Base-by-base conservation (phyloP, 2,888 invertebrate genomes). In the Machimus rusticus region DNA sequence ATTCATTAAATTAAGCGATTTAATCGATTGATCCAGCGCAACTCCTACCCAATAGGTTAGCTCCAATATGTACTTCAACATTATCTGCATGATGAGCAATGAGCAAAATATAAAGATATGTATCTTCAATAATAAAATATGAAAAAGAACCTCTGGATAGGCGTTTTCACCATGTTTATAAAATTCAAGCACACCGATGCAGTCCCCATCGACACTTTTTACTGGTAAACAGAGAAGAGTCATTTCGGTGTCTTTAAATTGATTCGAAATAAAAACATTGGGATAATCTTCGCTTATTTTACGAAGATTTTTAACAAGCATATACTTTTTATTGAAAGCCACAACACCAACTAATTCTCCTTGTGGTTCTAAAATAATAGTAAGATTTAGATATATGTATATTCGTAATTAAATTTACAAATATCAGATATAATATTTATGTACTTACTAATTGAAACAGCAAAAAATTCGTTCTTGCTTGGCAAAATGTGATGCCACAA, bases 301-400 rank as follows among this genome's bases (percentile, higher is more conserved):
- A 14, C 28, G 9, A 3, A 87, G 37, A 23, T 78, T 23, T 43
- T 87, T 66, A 9, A 84, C 46, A 57, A 87, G 28, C 0, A 95
- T 91, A 88, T 93, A 93, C 90, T 95, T 94, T 89, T 94, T 95
- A 57, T 93, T 94, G 39, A 90, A 92, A 0, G 95, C 95, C 1
- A 94, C 95, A 90, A 94, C 94, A 0, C 94, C 94, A 1, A 95
- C 94, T 14, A 94, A 93, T 31, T 93, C 57, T 8, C 84, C 87
- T 57, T 43, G 23, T 78, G 43, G 43, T 43, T 23, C 78, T 78
- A 23, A 39, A 78, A 46, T 43, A 16, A 37, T 6, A 39, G 39
- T n/a, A 3, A 34, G 16, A 28, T 31, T 76, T 34, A 23, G 19
- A 2, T 39, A 39, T 2, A 2, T 39, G 12, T 2, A 12, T 12